These are phyloP conservation scores for Apodemia duryi DNA, from an alignment of 2,888 invertebrate genomes.

Conservation along the genomic window DNA sequence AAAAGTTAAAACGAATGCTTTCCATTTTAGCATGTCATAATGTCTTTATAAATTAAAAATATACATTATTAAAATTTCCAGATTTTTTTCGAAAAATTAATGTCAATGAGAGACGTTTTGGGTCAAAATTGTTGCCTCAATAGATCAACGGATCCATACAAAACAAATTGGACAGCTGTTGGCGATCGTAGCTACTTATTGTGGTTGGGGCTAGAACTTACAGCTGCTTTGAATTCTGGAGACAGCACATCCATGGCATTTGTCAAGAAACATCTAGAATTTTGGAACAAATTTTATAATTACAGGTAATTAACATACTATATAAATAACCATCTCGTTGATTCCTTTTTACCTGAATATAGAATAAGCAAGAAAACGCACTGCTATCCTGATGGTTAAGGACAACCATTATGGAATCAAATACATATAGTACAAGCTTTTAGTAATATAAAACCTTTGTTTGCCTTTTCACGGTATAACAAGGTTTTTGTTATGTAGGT, in stretches of 20 bases:
- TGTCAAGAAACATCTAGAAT: conserved; percentile 85
- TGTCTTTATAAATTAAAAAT: not conserved
- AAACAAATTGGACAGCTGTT: conserved; percentile 83
- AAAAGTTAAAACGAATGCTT: not conserved
- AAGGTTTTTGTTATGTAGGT: too few species aligned
- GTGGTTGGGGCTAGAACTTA: conserved; percentile 86
- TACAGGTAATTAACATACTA: conserved; percentile 71
- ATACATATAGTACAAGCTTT: too few species aligned
- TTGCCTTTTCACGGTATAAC: too few species aligned
- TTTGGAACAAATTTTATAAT: conserved; percentile 88
- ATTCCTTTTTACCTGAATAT: too few species aligned
- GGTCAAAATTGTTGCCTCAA: conserved; percentile 68
- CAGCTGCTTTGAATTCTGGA: conserved; percentile 82
- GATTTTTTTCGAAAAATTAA: conserved; percentile 87
- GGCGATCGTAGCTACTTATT: conserved; percentile 90
- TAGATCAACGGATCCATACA: conserved; percentile 84
- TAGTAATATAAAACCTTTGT: too few species aligned
- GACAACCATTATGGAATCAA: too few species aligned
- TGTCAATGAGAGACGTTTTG: conserved; percentile 85
- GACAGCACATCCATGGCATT: conserved; percentile 86
- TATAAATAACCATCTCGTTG: too few species aligned
- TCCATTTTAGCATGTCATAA: not conserved
- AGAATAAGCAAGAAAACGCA: too few species aligned
- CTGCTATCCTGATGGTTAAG: too few species aligned
- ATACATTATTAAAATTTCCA: conserved; percentile 42